Evolutionary conservation across 2,797 vertebrate species (phyloP), one percentile per base, ranked within the genome.

Genomic region (Megalops cyprinoides): DNA sequence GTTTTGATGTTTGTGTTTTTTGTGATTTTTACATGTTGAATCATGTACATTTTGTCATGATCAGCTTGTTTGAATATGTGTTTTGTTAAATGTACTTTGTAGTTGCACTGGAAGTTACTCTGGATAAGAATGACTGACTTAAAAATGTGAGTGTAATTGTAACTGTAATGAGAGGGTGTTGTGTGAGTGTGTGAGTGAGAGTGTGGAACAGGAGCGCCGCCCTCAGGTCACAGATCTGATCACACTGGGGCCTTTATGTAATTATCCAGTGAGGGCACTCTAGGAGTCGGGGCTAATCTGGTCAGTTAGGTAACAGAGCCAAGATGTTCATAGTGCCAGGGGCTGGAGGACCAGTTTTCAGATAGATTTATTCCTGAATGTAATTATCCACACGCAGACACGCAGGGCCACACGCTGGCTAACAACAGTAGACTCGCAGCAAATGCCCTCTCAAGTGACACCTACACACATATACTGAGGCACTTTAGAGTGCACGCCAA

Each of bases 181-280:
- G n/a, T n/a, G n/a, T n/a, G n/a, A n/a, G n/a, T n/a, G n/a, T n/a
- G n/a, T 7, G 60, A 2, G 20, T 65, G 60, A 31, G 60, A 12
- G 28, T 42, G 67, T 71, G 67, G 67, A 44, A n/a, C 3, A 44
- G 18, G 1, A 42, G 67, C 39, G 14, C 67, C 67, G 3, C 67
- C 44, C 67, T 42, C 67, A n/a, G 37, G 23, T n/a, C 34, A 69
- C 8, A 71, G 39, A 71, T 23, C 2, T n/a, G 15, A 55, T 12
- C 78, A 31, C 62, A 74, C 34, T 67, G 65, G 49, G 67, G n/a
- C 31, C 1, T n/a, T 56, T 79, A 79, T 53, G 49, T 58, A 51
- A 79, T 15, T 69, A 28, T 20, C 37, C 25, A 51, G 23, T 44
- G 51, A 71, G 67, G 39, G 23, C n/a, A 42, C 67, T 1, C 20